phyloP scores from a whole-genome alignment of 2,888 invertebrate species.

The Strigamia crassipes region DNA sequence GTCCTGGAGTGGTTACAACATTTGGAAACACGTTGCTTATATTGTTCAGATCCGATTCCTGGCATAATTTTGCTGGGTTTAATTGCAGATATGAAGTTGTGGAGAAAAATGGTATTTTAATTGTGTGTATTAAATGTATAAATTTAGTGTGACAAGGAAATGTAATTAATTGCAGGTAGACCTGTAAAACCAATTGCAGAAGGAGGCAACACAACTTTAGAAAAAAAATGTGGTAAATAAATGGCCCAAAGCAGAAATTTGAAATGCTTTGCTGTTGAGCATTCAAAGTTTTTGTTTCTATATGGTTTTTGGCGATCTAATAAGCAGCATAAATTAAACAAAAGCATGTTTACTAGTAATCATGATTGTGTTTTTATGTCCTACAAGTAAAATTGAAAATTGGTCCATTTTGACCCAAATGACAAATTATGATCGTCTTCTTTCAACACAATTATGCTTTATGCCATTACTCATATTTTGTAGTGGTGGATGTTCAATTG shows the following conservation, averaged over 20 bases:
- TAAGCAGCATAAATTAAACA: too few relatives aligned
- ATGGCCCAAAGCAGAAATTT: not conserved
- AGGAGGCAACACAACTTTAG: not conserved
- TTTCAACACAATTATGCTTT: too few relatives aligned
- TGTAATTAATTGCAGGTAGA: not conserved
- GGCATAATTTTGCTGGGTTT: slow-evolving; percentile 44
- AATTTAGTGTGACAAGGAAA: not conserved
- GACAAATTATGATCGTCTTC: too few relatives aligned
- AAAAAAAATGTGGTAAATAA: slow-evolving; percentile 13
- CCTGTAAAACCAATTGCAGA: not conserved
- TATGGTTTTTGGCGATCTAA: too few relatives aligned
- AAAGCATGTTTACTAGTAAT: too few relatives aligned
- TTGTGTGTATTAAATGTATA: too few relatives aligned
- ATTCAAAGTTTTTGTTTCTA: too few relatives aligned
- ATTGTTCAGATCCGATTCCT: slow-evolving; percentile 26
- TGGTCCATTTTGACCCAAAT: too few relatives aligned
- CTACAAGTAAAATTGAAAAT: too few relatives aligned
- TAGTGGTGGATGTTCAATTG: too few relatives aligned
- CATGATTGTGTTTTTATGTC: too few relatives aligned
- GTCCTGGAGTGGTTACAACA: slow-evolving; percentile 13
- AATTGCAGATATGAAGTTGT: slow-evolving; percentile 39
- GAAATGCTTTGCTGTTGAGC: not conserved
- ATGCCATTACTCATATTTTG: too few relatives aligned
- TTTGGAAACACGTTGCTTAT: not conserved
- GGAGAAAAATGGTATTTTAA: not conserved